Evolutionary conservation across 2,797 vertebrate species (phyloP), one percentile per base, ranked within the genome.

Genomic region (Melanitta fusca): DNA sequence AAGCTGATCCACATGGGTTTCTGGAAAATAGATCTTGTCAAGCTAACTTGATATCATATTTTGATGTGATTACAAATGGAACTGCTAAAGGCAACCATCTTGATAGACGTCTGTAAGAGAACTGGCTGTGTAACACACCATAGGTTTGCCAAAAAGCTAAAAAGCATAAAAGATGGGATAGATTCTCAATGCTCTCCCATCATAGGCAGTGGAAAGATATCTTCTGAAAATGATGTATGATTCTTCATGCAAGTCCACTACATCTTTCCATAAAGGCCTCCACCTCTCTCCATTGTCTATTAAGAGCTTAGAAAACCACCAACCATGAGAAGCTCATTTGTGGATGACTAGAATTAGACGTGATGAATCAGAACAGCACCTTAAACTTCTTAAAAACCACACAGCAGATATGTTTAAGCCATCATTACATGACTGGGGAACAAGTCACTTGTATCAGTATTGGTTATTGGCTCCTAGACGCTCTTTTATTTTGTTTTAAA

Each of bases 41-140:
- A 62, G 74, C 74, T 95, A 95, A 97, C 85, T 30, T 94, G 64
- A 96, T 96, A 92, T 62, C 30, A 36, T 88, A 84, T 96, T 94
- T 88, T 96, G 95, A 96, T 96, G 89, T 64, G 94, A 96, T 96
- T 95, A 96, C 83, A 96, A 95, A 96, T 85, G 60, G 38, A 71
- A 91, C 64, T 74, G 94, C 88, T 94, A 58, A 86, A 91, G 64
- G 74, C 74, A 96, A 82, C 78, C 53, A 77, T 80, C 57, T 71
- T 95, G 91, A 96, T 78, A 34, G 94, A 89, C 2, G 61, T n/a
- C 78, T 91, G 68, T 41, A 82, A 92, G 60, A 85, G 62, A 92
- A 83, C 30, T 53, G 82, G 61, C 79, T 89, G 85, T 74, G 49
- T 60, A 91, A 53, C 82, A 69, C 30, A 62, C 39, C 62, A 53